Percentiles rank a stretch among this genome's conserved stretches.
Conservation (phyloP, 1,140 invertebrate genomes). For the Drosophila bipectinata region DNA sequence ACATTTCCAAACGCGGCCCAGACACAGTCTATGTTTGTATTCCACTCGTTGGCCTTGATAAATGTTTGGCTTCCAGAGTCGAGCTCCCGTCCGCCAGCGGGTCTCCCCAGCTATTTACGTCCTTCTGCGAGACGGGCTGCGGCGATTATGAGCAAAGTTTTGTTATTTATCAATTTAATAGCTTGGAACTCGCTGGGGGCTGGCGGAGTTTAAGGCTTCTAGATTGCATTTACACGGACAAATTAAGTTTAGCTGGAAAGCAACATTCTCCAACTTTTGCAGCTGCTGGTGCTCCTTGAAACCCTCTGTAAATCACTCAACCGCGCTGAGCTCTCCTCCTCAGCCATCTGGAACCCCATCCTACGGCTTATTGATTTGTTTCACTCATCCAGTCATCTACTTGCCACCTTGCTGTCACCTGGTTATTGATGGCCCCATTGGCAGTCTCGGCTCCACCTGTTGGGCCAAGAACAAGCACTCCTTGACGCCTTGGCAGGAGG, state of each 20-base stretch:
- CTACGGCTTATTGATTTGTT: conserved; percentile 51
- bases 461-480: conserved; percentile 37
- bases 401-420: conserved; percentile 46
- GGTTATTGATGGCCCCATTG: conserved; percentile 72
- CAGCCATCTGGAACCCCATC: neutral
- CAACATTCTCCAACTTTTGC: conserved; percentile 48
- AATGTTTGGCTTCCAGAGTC: conserved; percentile 53
- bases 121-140: conserved; percentile 26
- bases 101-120: neutral
- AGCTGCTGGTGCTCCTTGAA: neutral
- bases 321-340: conserved; percentile 2
- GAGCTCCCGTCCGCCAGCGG: neutral
- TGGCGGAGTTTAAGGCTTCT: conserved; percentile 64
- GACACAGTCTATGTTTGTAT: conserved; percentile 17
- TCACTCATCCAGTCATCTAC: conserved; percentile 53
- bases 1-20: conserved; percentile 30
- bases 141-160: conserved; percentile 80
- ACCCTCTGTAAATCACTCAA: conserved; percentile 4
- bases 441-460: conserved; percentile 57
- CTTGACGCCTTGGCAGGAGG: conserved; percentile 1
- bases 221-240: conserved; percentile 72
- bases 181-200: conserved; percentile 49
- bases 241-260: conserved; percentile 58
- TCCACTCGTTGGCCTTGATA: conserved; percentile 61
- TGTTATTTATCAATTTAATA: conserved; percentile 81